These are phyloP conservation scores for Cyphomyrmex costatus DNA, from an alignment of 1,140 invertebrate genomes.

Conservation along the genomic window DNA sequence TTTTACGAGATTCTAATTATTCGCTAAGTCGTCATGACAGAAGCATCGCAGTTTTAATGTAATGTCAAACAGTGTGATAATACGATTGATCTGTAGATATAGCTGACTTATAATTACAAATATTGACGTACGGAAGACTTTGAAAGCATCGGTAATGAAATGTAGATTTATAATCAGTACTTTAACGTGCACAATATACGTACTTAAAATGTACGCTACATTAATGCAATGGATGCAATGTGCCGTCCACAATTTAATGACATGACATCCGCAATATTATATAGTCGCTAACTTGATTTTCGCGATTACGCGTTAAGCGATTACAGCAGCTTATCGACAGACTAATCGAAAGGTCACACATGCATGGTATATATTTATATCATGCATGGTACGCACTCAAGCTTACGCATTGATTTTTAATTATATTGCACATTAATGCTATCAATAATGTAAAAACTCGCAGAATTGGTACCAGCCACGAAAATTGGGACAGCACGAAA, in stretches of 20 bases:
- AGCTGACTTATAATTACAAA: conserved; percentile 11
- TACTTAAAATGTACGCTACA: conserved; percentile 8
- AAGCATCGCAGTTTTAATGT: not conserved
- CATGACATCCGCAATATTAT: conserved; percentile 30
- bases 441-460: conserved; percentile 32
- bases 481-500: not conserved
- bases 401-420: conserved; percentile 53
- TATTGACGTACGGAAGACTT: not conserved
- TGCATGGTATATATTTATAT: conserved; percentile 28
- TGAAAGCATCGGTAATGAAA: conserved; percentile 23
- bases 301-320: conserved; percentile 42
- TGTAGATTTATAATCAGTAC: conserved; percentile 21
- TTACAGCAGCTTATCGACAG: conserved; percentile 28
- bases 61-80: not conserved
- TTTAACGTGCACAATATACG: conserved; percentile 27
- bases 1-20: not conserved
- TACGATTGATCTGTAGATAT: conserved; percentile 12
- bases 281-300: conserved; percentile 29
- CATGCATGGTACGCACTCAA: conserved; percentile 1
- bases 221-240: conserved; percentile 7
- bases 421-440: conserved; percentile 23
- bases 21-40: not conserved
- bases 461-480: not conserved
- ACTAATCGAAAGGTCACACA: conserved; percentile 52
- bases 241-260: conserved; percentile 42